Percentiles rank a stretch among this genome's conserved stretches.
These are phyloP conservation scores for Meloidogyne chitwoodi DNA, from an alignment of 1,140 invertebrate species.

Conservation along the genomic window DNA sequence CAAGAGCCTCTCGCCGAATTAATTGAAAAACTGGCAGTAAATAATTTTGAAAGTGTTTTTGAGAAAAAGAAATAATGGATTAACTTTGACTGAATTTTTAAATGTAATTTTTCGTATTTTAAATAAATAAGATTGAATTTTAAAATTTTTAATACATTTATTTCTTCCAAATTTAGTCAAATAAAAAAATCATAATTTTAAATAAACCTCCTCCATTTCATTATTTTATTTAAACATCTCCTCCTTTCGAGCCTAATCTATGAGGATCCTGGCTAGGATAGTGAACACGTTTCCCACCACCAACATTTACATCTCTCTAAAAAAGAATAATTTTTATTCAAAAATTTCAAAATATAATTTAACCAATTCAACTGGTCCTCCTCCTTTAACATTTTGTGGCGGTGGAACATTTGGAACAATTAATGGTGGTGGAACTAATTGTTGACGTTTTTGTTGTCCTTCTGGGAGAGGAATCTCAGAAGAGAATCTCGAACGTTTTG, in stretches of 20 bases:
- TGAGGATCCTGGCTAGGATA: constrained; percentile 60
- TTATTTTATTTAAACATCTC: constrained; percentile 36
- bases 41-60: constrained; percentile 8
- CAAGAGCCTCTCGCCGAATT: constrained; percentile 39
- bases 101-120: no score
- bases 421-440: constrained; percentile 3
- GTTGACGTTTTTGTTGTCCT: not conserved
- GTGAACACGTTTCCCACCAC: constrained; percentile 23
- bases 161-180: no score
- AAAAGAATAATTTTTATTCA: not conserved
- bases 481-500: constrained; percentile 16
- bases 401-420: not conserved
- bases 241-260: constrained; percentile 54
- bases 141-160: no score
- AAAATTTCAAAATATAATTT: not conserved
- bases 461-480: not conserved
- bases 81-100: not conserved
- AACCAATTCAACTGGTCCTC: not conserved
- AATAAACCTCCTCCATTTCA: not conserved
- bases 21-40: constrained; percentile 33
- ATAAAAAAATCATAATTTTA: no score
- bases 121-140: no score
- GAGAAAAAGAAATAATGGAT: not conserved
- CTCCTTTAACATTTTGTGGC: not conserved
- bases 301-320: not conserved